These are phyloP conservation scores for Ectemnius lituratus DNA, from an alignment of 2,888 invertebrate species.

Conservation along the genomic window DNA sequence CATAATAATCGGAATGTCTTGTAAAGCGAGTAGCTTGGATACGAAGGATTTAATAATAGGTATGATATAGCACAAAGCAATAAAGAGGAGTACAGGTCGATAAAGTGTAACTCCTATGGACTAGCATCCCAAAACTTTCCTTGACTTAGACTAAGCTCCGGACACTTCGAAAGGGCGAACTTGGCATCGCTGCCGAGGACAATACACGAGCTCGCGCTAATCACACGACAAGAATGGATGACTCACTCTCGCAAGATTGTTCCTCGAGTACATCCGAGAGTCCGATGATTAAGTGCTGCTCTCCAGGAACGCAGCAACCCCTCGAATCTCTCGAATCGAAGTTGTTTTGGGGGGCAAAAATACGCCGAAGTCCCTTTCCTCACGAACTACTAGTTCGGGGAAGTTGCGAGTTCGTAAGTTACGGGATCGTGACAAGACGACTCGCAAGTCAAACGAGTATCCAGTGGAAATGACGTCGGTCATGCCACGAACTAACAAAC, in stretches of 20 bases:
- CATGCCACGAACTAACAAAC: not conserved
- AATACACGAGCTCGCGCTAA: not conserved
- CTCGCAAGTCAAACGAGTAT: slow-evolving; percentile 1
- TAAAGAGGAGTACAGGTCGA: no score
- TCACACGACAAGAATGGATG: slow-evolving; percentile 1
- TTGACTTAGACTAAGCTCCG: no score
- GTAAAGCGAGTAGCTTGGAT: no score
- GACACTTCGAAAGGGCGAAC: no score
- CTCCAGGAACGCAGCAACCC: not conserved
- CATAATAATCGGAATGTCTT: no score
- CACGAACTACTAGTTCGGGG: not conserved
- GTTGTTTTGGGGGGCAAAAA: not conserved
- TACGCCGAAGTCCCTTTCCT: not conserved
- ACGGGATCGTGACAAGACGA: not conserved
- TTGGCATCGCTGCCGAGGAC: not conserved
- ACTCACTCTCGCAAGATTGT: not conserved
- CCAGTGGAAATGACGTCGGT: not conserved
- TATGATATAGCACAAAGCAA: no score
- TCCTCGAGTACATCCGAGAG: slow-evolving; percentile 1
- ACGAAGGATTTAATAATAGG: not conserved
- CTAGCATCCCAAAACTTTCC: no score
- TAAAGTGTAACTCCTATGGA: no score
- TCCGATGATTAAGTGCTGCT: not conserved
- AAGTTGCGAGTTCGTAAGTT: not conserved
- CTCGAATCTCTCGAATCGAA: not conserved